Percentiles rank a stretch among this genome's conserved stretches.
Evolutionary conservation across 2,888 invertebrate species (phyloP).

Genomic region (Meta bourneti): DNA sequence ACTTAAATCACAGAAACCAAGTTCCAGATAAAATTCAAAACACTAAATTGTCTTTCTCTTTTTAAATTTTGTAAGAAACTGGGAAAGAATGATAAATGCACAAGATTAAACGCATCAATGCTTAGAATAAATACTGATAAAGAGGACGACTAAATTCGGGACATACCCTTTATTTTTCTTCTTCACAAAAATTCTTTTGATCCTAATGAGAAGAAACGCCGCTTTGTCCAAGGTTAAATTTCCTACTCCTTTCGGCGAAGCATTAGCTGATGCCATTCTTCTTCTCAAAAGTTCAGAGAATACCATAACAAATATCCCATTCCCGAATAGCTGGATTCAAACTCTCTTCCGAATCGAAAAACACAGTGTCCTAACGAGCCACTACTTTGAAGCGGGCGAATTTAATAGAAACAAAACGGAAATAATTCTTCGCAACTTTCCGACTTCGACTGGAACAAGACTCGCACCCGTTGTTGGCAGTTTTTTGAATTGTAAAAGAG

Average conservation of each 20-base stretch:
- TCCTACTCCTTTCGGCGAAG: slow-evolving; percentile 77
- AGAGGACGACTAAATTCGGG: not conserved
- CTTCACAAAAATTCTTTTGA: slow-evolving; percentile 93
- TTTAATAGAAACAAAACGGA: no score
- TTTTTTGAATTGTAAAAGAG: slow-evolving; percentile 28
- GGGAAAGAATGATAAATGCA: no score
- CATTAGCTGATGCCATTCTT: slow-evolving; percentile 47
- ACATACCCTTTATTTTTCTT: slow-evolving; percentile 92
- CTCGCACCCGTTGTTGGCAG: not conserved
- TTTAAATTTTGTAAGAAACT: no score
- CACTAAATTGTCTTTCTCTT: no score
- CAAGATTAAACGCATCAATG: no score
- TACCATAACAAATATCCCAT: slow-evolving; percentile 66
- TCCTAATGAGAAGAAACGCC: slow-evolving; percentile 91
- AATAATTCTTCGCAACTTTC: slow-evolving; percentile 27
- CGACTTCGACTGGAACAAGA: not conserved
- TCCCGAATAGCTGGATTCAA: not conserved
- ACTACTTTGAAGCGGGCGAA: no score
- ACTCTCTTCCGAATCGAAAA: not conserved
- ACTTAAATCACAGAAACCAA: no score
- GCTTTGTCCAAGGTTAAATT: slow-evolving; percentile 89
- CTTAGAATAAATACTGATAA: no score
- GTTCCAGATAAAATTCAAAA: no score
- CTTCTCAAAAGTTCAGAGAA: slow-evolving; percentile 49
- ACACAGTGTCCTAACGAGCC: not conserved